Base-by-base conservation (phyloP, 1,140 invertebrate genomes). In the Ganaspis sp. region DNA sequence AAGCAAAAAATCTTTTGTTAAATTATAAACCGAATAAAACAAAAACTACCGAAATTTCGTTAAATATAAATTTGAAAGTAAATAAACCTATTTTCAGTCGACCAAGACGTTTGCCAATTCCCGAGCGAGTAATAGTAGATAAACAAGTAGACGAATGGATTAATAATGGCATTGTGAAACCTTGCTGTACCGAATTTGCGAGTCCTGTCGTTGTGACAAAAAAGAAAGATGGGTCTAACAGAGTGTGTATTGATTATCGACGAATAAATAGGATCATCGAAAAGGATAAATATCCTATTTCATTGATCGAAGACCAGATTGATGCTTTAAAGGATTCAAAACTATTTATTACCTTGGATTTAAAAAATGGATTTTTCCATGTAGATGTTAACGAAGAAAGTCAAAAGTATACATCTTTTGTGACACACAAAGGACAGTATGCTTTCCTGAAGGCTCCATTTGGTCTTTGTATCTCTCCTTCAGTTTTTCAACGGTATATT, bases 161-260 rank as follows among this genome's bases (percentile, higher is more conserved):
- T 1, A 9, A 42, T 3, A 9, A 42, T 4, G 6, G 6, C 29
- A 34, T 34, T 34, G 6, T 34, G 2, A 6, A 3, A 34, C 40
- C 38, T 9, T 84, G 81, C 8, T 37, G 23, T 64, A 86, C 83
- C 12, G 84, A 88, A 9, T 93, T 85, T 81, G 76, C 86, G 9
- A 83, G 84, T 5, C 89, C 88, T 1, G 78, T 90, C 8, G 81
- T 92, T 1, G 64, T 91, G 8, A 87, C 88, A 2, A 73, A 72
- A 53, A 93, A 93, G 78, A 89, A 88, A 75, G 88, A 92, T 80
- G 87, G 87, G 9, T 69, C 78, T 1, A 40, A 80, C 0, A 76
- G 92, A 9, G 84, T 92, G 21, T 92, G 91, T 76, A 75, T 92
- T 1, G 92, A 93, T 77, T 93, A 88, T 76, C 38, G 90, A 38